phyloP scores from a whole-genome alignment of 64 coral and sea anemone species.

The Acropora tenuis region DNA sequence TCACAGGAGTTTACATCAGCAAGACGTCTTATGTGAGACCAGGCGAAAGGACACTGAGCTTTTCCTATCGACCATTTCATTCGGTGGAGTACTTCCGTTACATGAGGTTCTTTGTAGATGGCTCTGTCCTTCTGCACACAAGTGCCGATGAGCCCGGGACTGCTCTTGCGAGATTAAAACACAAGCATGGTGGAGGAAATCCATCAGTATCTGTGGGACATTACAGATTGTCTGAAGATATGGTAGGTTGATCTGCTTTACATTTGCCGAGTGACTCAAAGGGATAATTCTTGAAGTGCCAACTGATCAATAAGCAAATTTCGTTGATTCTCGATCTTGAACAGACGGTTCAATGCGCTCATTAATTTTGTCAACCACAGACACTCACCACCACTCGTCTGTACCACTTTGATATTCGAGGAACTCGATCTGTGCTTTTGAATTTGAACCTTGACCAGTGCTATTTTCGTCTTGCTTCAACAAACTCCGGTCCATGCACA shows the following conservation, averaged over 20 bases:
- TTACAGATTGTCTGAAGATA: conserved; percentile 74
- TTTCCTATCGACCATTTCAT: conserved; percentile 76
- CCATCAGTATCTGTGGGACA: conserved; percentile 60
- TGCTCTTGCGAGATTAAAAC: conserved; percentile 66
- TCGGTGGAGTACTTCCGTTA: conserved; percentile 94
- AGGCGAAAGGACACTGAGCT: conserved; percentile 68
- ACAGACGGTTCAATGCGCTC: too few species aligned
- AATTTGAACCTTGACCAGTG: too few species aligned
- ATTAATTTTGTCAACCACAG: too few species aligned
- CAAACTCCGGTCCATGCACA: too few species aligned
- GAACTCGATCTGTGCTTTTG: too few species aligned
- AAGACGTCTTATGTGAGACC: conserved; percentile 79
- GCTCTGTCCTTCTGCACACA: conserved; percentile 61
- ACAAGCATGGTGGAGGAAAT: conserved; percentile 53
- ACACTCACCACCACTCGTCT: too few species aligned
- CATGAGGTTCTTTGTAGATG: conserved; percentile 88
- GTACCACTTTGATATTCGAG: too few species aligned
- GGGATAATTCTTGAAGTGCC: too few species aligned
- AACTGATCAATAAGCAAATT: too few species aligned
- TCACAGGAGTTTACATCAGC: conserved; percentile 90
- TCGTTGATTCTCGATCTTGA: too few species aligned
- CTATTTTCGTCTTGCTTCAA: too few species aligned
- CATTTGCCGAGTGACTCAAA: too few species aligned
- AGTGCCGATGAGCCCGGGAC: conserved; percentile 73
- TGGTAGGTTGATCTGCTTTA: conserved; percentile 33